Evolutionary conservation across 2,888 invertebrate genomes (phyloP), one percentile per base, ranked within the genome.

Genomic region (Pollenia angustigena): DNA sequence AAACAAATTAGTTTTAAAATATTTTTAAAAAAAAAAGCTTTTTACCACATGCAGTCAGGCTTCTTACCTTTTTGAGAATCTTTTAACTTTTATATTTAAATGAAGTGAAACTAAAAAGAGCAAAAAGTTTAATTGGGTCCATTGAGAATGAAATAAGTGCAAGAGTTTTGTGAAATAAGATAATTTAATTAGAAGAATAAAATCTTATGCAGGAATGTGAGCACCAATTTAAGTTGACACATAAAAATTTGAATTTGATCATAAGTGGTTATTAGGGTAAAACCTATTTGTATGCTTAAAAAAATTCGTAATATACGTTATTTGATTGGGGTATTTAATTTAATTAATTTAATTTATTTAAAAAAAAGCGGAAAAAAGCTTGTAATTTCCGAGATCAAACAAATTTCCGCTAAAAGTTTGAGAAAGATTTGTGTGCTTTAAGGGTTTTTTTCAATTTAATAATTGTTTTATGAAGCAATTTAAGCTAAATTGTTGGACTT

Each of bases 111-210:
- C 23, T 66, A 9, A 52, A 64, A 64, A 81, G 50, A 42, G 50
- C 50, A 32, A 16, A 81, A 60, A 46, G 46, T 52, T 78, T 71
- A 40, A n/a, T 46, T 60, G 23, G 14, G 44, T 14, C 62, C 40
- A 52, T 54, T 74, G 66, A 66, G 18, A 46, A 46, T 14, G 7
- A 32, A 76, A 58, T n/a, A 18, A 56, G 44, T 44, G 42, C 23
- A 60, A 50, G 14, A 54, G 10, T 80, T 64, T 54, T 52, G 18
- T 68, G 58, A 58, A 60, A 81, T 68, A 12, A 68, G 52, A 81
- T 66, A 75, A 68, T 81, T 81, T 75, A 81, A 75, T 81, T 81
- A 75, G 50, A 81, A 48, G 54, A 52, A 7, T 18, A 50, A 50
- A 80, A 44, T 52, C 11, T 50, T 12, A 60, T 58, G n/a, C n/a